phyloP scores from a whole-genome alignment of 2,888 invertebrate species.

The Drosophila hawaiiensis region DNA sequence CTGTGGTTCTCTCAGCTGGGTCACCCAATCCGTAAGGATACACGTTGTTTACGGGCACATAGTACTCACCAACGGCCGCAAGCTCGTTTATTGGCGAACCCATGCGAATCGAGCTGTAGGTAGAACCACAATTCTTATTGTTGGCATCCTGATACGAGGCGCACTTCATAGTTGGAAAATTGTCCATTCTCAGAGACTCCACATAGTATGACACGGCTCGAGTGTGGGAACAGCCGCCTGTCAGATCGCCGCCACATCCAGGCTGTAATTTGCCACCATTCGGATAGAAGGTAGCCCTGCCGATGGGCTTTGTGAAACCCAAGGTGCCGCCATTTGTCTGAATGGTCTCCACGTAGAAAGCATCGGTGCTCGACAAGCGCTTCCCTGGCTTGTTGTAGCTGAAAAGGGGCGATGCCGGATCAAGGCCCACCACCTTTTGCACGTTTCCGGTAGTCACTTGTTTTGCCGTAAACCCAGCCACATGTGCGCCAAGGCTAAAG shows the following conservation, averaged over 20 bases:
- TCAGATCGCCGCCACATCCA: constrained; percentile 85
- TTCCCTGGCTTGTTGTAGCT: constrained; percentile 64
- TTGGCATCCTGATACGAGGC: constrained; percentile 64
- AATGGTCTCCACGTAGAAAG: constrained; percentile 82
- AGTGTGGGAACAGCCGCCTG: constrained; percentile 85
- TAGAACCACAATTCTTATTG: constrained; percentile 67
- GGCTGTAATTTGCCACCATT: constrained; percentile 86
- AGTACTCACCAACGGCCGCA: constrained; percentile 80
- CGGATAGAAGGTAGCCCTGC: constrained; percentile 86
- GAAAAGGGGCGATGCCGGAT: constrained; percentile 81
- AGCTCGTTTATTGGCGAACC: constrained; percentile 66
- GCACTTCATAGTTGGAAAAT: constrained; percentile 80
- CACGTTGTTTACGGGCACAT: constrained; percentile 73
- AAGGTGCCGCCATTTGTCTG: constrained; percentile 81
- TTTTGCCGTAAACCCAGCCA: constrained; percentile 87
- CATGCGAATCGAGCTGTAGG: constrained; percentile 71
- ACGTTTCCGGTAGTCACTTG: constrained; percentile 86
- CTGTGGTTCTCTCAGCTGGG: neutral
- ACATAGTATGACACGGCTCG: constrained; percentile 85
- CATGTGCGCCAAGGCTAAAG: constrained; percentile 88
- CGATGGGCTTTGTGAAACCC: constrained; percentile 82
- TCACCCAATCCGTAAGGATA: constrained; percentile 76
- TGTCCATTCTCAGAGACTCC: constrained; percentile 83
- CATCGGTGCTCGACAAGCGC: constrained; percentile 78
- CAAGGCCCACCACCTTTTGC: constrained; percentile 86